phyloP scores from a whole-genome alignment of 2,113 vertebrate species.

The human region DNA sequence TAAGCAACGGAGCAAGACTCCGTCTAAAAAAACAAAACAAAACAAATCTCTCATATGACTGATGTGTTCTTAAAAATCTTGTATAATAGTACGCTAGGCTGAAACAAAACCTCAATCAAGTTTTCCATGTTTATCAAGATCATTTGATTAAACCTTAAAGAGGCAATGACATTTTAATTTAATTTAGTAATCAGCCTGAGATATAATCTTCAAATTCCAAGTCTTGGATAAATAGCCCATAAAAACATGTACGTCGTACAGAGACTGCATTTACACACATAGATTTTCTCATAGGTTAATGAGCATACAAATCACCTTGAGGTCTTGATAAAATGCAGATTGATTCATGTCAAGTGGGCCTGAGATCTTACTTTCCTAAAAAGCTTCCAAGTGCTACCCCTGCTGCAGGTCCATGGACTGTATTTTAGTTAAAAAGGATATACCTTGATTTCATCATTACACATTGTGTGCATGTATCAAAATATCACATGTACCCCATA shows the following conservation, averaged over 20 bases:
- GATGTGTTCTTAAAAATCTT: background rate
- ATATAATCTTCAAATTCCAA: constrained; percentile 6
- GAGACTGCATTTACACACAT: background rate
- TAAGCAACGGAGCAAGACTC: too few species aligned
- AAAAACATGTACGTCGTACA: background rate
- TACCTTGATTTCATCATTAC: background rate
- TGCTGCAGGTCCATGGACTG: background rate
- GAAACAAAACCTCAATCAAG: background rate
- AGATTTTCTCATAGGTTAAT: background rate
- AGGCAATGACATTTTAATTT: background rate
- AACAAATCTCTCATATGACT: background rate
- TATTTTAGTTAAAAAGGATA: background rate
- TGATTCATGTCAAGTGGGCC: background rate
- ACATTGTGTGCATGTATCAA: background rate
- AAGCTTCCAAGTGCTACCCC: background rate
- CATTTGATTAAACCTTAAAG: background rate
- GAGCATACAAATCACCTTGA: background rate
- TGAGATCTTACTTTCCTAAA: background rate
- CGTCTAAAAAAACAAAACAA: too few species aligned
- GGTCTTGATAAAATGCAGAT: constrained; percentile 5
- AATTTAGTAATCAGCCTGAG: background rate
- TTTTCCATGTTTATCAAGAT: background rate
- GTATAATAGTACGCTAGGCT: background rate
- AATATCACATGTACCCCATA: background rate
- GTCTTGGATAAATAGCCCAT: background rate